Evolutionary conservation across 1,140 invertebrate genomes (phyloP).

Genomic region (Holcopasites calliopsidis): DNA sequence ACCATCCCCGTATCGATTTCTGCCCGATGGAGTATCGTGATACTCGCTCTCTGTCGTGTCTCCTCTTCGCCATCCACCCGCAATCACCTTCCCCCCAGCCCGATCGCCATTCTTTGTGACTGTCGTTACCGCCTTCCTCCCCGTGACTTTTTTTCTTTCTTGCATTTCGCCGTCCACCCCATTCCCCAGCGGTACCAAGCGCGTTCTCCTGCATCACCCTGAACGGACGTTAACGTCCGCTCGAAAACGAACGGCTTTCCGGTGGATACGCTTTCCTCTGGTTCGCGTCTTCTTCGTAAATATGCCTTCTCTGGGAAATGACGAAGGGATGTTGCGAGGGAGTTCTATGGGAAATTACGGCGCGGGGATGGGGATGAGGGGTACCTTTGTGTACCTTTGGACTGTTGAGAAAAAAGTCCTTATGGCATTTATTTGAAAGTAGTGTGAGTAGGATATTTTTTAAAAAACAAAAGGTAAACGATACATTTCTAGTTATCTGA

Average conservation of each 20-base stretch:
- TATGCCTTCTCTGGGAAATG: no score
- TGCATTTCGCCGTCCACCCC: background rate
- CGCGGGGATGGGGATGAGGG: no score
- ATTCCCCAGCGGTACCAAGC: slow-evolving; percentile 1
- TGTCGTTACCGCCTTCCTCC: background rate
- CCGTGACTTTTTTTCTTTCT: background rate
- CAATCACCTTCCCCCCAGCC: slow-evolving; percentile 27
- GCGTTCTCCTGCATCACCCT: slow-evolving; percentile 43
- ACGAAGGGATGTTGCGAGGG: background rate
- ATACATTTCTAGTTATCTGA: no score
- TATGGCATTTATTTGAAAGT: no score
- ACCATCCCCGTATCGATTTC: slow-evolving; percentile 77
- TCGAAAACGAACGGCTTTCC: slow-evolving; percentile 41
- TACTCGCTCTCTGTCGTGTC: slow-evolving; percentile 62
- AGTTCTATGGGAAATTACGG: no score
- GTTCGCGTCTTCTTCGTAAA: background rate
- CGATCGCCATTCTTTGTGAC: slow-evolving; percentile 53
- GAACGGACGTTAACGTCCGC: slow-evolving; percentile 47
- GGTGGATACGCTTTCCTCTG: background rate
- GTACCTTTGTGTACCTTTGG: no score
- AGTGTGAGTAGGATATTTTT: no score
- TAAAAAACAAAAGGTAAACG: no score
- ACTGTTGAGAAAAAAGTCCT: no score
- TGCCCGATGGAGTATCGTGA: slow-evolving; percentile 74
- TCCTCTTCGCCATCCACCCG: slow-evolving; percentile 20